A percentile compares a stretch with the other conserved stretches of the same genome.
phyloP scores from a whole-genome alignment of 2,888 invertebrate species.

The Molorchus minor region DNA sequence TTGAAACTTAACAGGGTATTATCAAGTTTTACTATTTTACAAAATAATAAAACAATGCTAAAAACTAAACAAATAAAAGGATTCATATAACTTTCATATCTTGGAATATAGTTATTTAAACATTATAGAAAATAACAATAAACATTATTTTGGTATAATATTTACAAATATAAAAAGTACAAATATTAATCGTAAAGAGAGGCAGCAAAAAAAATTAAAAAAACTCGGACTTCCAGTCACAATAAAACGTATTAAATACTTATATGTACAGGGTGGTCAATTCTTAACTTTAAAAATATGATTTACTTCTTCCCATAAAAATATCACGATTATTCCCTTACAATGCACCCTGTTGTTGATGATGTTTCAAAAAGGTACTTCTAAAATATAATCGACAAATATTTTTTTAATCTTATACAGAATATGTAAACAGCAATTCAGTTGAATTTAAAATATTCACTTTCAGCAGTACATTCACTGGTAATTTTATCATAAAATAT shows the following conservation, averaged over 20 bases:
- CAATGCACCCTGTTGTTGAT: background rate
- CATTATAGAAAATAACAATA: conserved; percentile 21
- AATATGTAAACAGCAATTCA: too few relatives aligned
- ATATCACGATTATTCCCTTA: background rate
- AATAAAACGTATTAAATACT: background rate
- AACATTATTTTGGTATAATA: conserved; percentile 25
- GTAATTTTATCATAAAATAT: too few relatives aligned
- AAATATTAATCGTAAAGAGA: conserved; percentile 4
- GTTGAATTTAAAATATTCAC: too few relatives aligned
- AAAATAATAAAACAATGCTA: conserved; percentile 16
- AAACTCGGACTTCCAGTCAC: background rate
- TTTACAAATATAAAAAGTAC: conserved; percentile 27
- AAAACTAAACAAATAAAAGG: conserved; percentile 11
- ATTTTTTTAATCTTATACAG: background rate
- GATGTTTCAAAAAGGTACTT: background rate
- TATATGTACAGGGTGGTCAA: conserved; percentile 10
- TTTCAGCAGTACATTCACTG: too few relatives aligned
- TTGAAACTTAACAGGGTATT: conserved; percentile 23
- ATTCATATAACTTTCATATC: conserved; percentile 1
- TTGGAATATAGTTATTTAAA: conserved; percentile 1
- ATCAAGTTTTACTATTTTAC: conserved; percentile 29
- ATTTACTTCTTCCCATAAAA: background rate
- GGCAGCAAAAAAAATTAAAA: background rate
- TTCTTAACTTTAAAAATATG: background rate
- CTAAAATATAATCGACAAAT: background rate